Base-by-base conservation (phyloP, 2,888 invertebrate genomes). In the Aspidapion aeneum region DNA sequence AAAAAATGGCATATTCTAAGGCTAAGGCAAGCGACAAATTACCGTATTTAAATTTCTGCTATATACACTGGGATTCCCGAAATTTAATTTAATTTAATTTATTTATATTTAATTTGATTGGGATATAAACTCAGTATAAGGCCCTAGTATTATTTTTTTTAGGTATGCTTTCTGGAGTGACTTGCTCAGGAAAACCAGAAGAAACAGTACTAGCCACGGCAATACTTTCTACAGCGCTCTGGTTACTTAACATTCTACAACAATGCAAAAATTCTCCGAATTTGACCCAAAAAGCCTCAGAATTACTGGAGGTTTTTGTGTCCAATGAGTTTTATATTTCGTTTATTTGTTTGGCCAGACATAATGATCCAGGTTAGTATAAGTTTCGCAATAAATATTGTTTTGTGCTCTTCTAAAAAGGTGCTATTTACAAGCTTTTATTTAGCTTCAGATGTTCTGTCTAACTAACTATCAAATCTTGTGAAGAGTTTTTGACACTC, bases 141-240 rank as follows among this genome's bases (percentile, higher is more conserved):
- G n/a, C n/a, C n/a, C n/a, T n/a, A n/a, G 35, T 35, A 12, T 35
- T 35, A 7, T 91, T 97, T 74, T 80, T 96, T 22, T 90, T 92
- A 76, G 87, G 88, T 51, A 86, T 86, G 69, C 70, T 83, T 73
- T 78, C 81, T 18, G 86, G 86, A 9, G 84, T 86, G 60, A 86
- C 86, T 1, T 90, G 86, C 73, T 85, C 91, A 66, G 90, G 91
- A 0, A 94, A 94, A 80, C 88, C 93, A 62, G 96, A 96, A 76
- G 95, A 96, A 78, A 89, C 91, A 71, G 85, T 93, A 17, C 79
- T 93, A n/a, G 91, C 94, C 0, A 87, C 88, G 61, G 88, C 94
- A 1, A 86, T 96, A n/a, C 84, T 94, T 17, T 90, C 92, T 0
- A 85, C 94, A 52, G 89, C 91, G 1, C 82, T 89, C 70, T 94